phyloP scores from a whole-genome alignment of 1,140 invertebrate species.

The Caenorhabditis latens region DNA sequence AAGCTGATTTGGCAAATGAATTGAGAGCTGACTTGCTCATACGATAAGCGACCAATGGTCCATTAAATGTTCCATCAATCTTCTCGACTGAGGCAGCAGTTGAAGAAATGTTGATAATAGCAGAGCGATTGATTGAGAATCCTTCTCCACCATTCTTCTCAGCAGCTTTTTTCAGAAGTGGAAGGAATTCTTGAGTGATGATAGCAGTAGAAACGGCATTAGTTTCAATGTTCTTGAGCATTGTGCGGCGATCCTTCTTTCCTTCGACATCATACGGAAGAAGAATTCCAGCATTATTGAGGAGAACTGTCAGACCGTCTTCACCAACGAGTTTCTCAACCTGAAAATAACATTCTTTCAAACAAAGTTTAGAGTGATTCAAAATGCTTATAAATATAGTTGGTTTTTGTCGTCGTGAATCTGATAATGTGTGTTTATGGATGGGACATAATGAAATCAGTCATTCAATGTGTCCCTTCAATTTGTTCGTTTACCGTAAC shows the following conservation, averaged over 20 bases:
- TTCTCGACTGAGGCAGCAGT: conserved; percentile 55
- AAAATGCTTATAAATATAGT: neutral
- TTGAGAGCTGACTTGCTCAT: conserved; percentile 63
- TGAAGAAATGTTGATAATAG: conserved; percentile 62
- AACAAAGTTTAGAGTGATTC: neutral
- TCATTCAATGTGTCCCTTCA: too few species aligned
- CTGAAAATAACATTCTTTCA: neutral
- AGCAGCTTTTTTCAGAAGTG: conserved; percentile 59
- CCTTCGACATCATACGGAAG: conserved; percentile 45
- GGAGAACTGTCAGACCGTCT: conserved; percentile 56
- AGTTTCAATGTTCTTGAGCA: conserved; percentile 51
- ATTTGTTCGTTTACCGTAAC: too few species aligned
- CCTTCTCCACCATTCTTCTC: neutral
- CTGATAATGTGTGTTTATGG: too few species aligned
- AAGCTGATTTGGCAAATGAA: conserved; percentile 52
- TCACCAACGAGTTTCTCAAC: conserved; percentile 61
- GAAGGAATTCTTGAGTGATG: conserved; percentile 65
- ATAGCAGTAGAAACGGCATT: conserved; percentile 56
- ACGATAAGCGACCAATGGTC: conserved; percentile 56
- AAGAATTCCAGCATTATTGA: conserved; percentile 65
- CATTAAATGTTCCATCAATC: conserved; percentile 54
- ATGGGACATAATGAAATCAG: too few species aligned
- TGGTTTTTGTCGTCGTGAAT: too few species aligned
- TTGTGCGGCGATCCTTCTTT: neutral
- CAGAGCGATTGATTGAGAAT: conserved; percentile 56